A percentile compares a stretch with the other conserved stretches of the same genome.
phyloP scores from a whole-genome alignment of 2,888 invertebrate species.

The Kuschelorhynchus macadamiae region DNA sequence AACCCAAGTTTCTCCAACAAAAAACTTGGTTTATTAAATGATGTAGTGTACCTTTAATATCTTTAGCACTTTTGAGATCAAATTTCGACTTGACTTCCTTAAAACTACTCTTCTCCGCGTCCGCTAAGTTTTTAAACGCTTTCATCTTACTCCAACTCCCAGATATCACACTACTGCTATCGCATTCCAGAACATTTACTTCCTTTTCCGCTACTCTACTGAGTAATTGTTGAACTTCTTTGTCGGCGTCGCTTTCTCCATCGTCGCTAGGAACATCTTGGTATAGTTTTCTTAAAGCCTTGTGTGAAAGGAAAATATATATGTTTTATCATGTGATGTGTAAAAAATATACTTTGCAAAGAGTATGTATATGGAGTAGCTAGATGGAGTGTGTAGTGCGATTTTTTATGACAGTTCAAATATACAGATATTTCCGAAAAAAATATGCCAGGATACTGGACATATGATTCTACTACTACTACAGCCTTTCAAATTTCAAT shows the following conservation, averaged over 20 bases:
- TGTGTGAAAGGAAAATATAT: slow-evolving; percentile 65
- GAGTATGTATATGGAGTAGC: too few species aligned
- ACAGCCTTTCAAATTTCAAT: too few species aligned
- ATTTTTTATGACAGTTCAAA: too few species aligned
- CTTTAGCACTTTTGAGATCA: slow-evolving; percentile 59
- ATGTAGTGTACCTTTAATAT: slow-evolving; percentile 63
- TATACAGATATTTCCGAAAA: too few species aligned
- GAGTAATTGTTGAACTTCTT: slow-evolving; percentile 75
- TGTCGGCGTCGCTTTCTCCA: slow-evolving; percentile 71
- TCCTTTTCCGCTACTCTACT: slow-evolving; percentile 57
- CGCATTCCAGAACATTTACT: slow-evolving; percentile 57
- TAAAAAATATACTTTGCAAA: too few species aligned
- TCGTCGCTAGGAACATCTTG: slow-evolving; percentile 70
- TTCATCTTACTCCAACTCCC: slow-evolving; percentile 74
- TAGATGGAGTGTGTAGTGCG: too few species aligned
- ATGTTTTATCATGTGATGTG: too few species aligned
- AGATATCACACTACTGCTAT: slow-evolving; percentile 67
- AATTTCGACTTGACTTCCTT: slow-evolving; percentile 55
- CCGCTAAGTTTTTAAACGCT: slow-evolving; percentile 63
- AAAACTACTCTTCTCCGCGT: slow-evolving; percentile 50
- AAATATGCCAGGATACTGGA: too few species aligned
- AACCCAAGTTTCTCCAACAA: too few species aligned
- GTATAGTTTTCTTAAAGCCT: slow-evolving; percentile 67
- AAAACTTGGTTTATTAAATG: too few species aligned
- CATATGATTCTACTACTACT: too few species aligned